Evolutionary conservation across 2,888 invertebrate species (phyloP).

Genomic region (Harpalus rufipes): DNA sequence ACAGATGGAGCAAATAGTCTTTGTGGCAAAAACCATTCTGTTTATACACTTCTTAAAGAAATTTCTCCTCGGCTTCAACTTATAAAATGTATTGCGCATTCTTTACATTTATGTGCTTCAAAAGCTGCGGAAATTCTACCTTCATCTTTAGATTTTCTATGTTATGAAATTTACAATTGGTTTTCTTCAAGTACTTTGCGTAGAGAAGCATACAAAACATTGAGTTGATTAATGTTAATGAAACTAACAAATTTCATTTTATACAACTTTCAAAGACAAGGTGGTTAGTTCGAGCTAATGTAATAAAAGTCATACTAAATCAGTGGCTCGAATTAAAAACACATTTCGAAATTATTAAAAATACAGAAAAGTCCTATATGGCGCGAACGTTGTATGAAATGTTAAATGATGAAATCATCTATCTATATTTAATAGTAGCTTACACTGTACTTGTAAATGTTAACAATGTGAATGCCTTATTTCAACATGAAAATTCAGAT

Average conservation of each 20-base stretch:
- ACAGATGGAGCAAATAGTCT: constrained; percentile 29
- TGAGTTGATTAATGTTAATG: constrained; percentile 2
- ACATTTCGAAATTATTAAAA: not conserved
- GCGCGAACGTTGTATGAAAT: too few relatives aligned
- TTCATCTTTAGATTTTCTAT: constrained; percentile 7
- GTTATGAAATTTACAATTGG: constrained; percentile 6
- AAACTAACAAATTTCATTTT: constrained; percentile 15
- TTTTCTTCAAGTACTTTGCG: too few relatives aligned
- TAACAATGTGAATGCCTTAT: not conserved
- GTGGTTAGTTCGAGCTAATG: constrained; percentile 3
- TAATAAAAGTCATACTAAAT: constrained; percentile 2
- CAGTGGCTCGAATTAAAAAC: not conserved
- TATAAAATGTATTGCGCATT: constrained; percentile 17
- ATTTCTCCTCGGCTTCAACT: not conserved
- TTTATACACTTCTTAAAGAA: too few relatives aligned
- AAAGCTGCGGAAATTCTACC: not conserved
- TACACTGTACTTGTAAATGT: not conserved
- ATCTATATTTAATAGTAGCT: not conserved
- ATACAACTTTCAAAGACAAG: constrained; percentile 18
- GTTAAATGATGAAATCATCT: not conserved
- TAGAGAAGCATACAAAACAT: not conserved
- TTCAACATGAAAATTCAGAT: constrained; percentile 2
- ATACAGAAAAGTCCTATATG: not conserved
- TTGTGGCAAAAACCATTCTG: too few relatives aligned
- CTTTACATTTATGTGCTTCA: constrained; percentile 7